Evolutionary conservation across 2,797 vertebrate species (phyloP), one percentile per base, ranked within the genome.

Genomic region (Meriones psammophilus): DNA sequence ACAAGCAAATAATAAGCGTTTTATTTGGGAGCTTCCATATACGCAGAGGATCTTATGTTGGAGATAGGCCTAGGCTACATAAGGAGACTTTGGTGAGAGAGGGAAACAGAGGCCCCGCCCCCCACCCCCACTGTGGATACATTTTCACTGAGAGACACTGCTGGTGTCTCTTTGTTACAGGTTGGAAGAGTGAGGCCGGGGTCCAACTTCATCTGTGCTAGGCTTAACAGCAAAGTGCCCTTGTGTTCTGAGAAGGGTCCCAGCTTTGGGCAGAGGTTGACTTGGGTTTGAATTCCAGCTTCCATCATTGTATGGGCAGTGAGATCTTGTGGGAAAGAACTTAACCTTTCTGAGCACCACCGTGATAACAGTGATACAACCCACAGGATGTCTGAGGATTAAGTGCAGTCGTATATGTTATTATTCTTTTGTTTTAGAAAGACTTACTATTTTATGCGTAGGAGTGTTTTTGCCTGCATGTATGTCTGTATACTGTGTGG

Each of bases 141-240:
- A 86, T 94, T 96, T 85, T 95, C 96, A 50, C 84, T 15, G 78
- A 80, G 94, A 87, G 39, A 28, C 8, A 18, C 10, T 84, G 12
- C 46, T 93, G 39, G 18, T 69, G 85, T 56, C 20, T 60, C 17
- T 86, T 78, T 92, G 77, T 91, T 83, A 94, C 86, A 80, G 46
- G 88, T 9, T 81, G 73, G 73, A 92, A 92, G 56, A 89, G 64
- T 73, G 88, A 92, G 78, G 39, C n/a, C 54, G 24, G 10, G 84
- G 60, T 95, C 7, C 24, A 6, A 50, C 33, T 39, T 87, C 50
- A 56, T 36, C 76, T 60, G 2, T 77, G 69, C 91, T 87, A 89
- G 76, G 54, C 64, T 68, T 54, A 17, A 54, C 13, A 8, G 77
- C 81, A 92, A 76, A 86, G 28, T 39, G 8, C n/a, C 0, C 0